Evolutionary conservation across 1,140 invertebrate genomes (phyloP), one percentile per base, ranked within the genome.

Genomic region (Aphelenchoides avenae): DNA sequence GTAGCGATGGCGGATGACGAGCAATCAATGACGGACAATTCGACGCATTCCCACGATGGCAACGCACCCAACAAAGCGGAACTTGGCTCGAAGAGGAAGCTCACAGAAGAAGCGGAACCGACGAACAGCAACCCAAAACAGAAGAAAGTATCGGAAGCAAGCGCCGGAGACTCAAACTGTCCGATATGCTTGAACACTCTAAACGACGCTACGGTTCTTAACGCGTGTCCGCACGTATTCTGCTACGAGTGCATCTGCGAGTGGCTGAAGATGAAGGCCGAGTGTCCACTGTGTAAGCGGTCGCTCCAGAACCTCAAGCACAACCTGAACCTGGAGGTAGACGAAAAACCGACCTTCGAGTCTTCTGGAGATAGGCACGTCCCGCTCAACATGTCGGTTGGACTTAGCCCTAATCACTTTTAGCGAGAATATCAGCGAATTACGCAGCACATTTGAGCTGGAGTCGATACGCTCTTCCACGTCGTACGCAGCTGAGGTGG

Each of bases 241-340:
- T 60, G 57, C 18, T 60, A 53, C 42, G 58, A 31, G 9, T 60
- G 57, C 44, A 60, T 60, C 34, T 18, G 39, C 9, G 57, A 60
- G 34, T 60, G 57, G 57, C n/a, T 53, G 5, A 57, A 53, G 31
- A 57, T 53, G 56, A 57, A 53, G 20, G 41, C 52, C 18, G 52
- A 37, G 13, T 53, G 52, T 30, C 52, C 52, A 18, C 36, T 53
- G 18, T 53, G 57, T 34, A 60, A 60, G 22, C 11, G 42, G 6
- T 33, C 44, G 20, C 53, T 46, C 18, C 29, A 60, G 20, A 29
- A 31, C 2, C 34, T 60, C 22, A 60, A 64, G 11, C 58, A 60
- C 29, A 13, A 20, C 22, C 24, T 60, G 7, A 13, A 18, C 30
- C 3, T 50, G 18, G 31, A 34, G 22, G 40, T 50, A 1, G 13